These are phyloP conservation scores for Catajapyx aquilonaris DNA, from an alignment of 1,140 invertebrate genomes.

Conservation along the genomic window DNA sequence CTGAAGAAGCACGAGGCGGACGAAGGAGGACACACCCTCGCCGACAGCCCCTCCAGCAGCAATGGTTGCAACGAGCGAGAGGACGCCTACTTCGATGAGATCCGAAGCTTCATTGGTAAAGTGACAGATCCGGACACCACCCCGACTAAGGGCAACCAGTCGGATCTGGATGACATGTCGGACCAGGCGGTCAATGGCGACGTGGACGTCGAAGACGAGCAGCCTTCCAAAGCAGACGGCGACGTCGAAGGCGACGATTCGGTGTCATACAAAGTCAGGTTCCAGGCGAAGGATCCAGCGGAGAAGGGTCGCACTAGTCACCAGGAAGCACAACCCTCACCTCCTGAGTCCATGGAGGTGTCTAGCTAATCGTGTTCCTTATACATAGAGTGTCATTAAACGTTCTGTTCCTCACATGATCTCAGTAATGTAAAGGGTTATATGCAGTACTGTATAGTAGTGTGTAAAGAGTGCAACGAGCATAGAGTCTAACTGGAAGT, in stretches of 20 bases:
- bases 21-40: conserved; percentile 46
- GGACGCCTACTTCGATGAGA: conserved; percentile 81
- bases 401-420: too few relatives aligned
- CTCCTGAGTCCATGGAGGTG: too few relatives aligned
- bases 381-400: too few relatives aligned
- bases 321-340: too few relatives aligned
- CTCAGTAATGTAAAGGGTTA: too few relatives aligned
- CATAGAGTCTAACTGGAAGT: too few relatives aligned
- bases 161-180: conserved; percentile 12
- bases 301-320: too few relatives aligned
- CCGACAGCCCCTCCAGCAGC: conserved; percentile 19
- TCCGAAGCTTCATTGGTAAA: conserved; percentile 81
- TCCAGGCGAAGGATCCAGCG: conserved; percentile 9
- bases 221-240: conserved; percentile 13
- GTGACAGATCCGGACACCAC: conserved; percentile 31
- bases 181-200: conserved; percentile 14
- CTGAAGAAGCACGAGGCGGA: conserved; percentile 95
- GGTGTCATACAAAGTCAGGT: conserved; percentile 1
- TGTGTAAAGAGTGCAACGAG: too few relatives aligned
- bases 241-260: conserved; percentile 9
- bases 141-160: conserved; percentile 8
- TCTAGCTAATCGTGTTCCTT: too few relatives aligned
- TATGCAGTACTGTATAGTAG: too few relatives aligned
- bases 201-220: conserved; percentile 15
- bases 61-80: conserved; percentile 24